Evolutionary conservation across 2,797 vertebrate genomes (phyloP).

Genomic region (Antennarius maculatus): DNA sequence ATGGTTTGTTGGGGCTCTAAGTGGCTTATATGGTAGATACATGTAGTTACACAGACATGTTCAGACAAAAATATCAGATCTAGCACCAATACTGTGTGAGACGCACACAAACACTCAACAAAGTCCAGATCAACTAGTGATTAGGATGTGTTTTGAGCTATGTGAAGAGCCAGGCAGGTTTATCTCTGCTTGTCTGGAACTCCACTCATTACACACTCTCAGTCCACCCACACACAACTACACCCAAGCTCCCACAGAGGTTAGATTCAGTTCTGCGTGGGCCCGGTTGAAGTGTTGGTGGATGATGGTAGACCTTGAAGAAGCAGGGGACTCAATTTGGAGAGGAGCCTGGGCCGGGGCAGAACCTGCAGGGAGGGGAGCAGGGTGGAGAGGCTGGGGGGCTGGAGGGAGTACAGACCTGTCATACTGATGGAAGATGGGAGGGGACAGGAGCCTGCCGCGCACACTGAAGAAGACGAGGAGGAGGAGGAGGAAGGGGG

Average conservation of each 20-base stretch:
- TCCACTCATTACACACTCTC: conserved; percentile 9
- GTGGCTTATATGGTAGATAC: conserved; percentile 28
- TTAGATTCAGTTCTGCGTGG: conserved; percentile 57
- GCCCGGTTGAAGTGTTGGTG: conserved; percentile 60
- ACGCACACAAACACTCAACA: conserved; percentile 6
- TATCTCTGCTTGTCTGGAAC: conserved; percentile 9
- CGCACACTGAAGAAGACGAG: conserved; percentile 75
- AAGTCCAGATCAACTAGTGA: neutral
- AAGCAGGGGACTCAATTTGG: conserved; percentile 75
- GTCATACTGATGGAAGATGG: conserved; percentile 83
- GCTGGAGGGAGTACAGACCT: conserved; percentile 87
- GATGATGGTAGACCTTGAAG: conserved; percentile 68
- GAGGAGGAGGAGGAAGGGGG: conserved; percentile 76
- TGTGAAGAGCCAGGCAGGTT: conserved; percentile 15
- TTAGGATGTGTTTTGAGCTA: conserved; percentile 18
- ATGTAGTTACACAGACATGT: conserved; percentile 22
- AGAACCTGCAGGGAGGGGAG: conserved; percentile 80
- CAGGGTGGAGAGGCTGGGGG: conserved; percentile 74
- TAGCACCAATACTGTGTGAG: conserved; percentile 63
- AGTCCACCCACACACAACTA: conserved; percentile 8
- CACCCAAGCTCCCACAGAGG: conserved; percentile 12
- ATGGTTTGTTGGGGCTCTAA: neutral
- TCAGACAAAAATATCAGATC: conserved; percentile 30
- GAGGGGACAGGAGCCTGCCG: conserved; percentile 78
- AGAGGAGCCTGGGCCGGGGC: conserved; percentile 66